A percentile compares a stretch with the other conserved stretches of the same genome.
phyloP scores from a whole-genome alignment of 1,140 invertebrate genomes.

The Cydia strobilella region DNA sequence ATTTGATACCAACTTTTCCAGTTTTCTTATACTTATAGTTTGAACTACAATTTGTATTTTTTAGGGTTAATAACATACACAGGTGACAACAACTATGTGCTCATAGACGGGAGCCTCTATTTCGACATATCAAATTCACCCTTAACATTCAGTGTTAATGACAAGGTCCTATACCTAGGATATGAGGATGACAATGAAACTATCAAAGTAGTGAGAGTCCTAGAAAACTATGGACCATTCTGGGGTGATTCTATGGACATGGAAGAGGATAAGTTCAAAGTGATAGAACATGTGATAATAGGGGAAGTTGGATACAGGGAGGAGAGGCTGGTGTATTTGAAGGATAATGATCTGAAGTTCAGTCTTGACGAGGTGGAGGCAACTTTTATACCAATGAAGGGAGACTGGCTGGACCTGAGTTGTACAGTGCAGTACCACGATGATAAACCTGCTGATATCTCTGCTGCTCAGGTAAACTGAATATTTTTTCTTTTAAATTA shows the following conservation, averaged over 20 bases:
- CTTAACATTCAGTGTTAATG: conserved; percentile 57
- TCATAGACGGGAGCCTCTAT: conserved; percentile 68
- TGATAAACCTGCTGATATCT: conserved; percentile 62
- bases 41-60: conserved; percentile 42
- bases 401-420: conserved; percentile 84
- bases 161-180: conserved; percentile 67
- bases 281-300: conserved; percentile 75
- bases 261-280: conserved; percentile 66
- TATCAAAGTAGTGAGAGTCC: conserved; percentile 60
- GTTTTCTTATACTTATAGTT: background rate
- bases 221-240: conserved; percentile 60
- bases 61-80: conserved; percentile 65
- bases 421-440: conserved; percentile 81
- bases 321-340: conserved; percentile 77
- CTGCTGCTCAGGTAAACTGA: conserved; percentile 52
- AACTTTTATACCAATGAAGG: conserved; percentile 79
- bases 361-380: conserved; percentile 80
- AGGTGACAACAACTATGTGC: conserved; percentile 51
- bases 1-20: background rate
- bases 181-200: conserved; percentile 59
- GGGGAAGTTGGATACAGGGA: conserved; percentile 79
- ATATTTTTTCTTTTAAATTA: conserved; percentile 8
- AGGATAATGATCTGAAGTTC: conserved; percentile 77
- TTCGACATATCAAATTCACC: conserved; percentile 55
- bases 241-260: conserved; percentile 61